Evolutionary conservation across 2,888 invertebrate genomes (phyloP).

Genomic region (Chrysomela aeneicollis): DNA sequence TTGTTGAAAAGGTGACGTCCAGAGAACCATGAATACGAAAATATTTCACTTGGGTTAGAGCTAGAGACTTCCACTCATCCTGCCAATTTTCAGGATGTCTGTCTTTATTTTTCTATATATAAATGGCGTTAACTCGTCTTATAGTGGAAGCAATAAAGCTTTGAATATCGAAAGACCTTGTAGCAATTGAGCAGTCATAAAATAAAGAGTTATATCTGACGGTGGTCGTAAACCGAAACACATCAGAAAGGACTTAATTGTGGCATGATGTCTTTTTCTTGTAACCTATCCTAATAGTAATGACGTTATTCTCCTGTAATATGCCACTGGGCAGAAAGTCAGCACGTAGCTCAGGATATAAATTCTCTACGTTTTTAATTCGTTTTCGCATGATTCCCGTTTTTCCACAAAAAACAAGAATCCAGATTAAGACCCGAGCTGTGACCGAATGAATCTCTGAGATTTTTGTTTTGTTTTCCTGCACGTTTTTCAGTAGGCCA

Average conservation of each 20-base stretch:
- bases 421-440: not conserved
- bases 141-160: not conserved
- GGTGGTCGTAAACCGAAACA: not conserved
- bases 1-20: too few relatives aligned
- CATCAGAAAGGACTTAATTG: not conserved
- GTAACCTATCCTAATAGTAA: not conserved
- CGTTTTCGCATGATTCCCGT: slow-evolving; percentile 3
- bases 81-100: too few relatives aligned
- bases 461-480: not conserved
- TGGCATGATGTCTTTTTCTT: not conserved
- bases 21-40: too few relatives aligned
- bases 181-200: not conserved
- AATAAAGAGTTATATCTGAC: not conserved
- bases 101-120: too few relatives aligned
- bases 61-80: too few relatives aligned
- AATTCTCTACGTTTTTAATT: slow-evolving; percentile 15
- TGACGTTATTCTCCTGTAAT: not conserved
- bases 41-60: too few relatives aligned
- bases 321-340: not conserved
- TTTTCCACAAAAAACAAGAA: not conserved
- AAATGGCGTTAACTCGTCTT: too few relatives aligned
- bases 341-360: slow-evolving; percentile 6
- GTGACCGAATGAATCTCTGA: not conserved
- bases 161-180: not conserved
- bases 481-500: not conserved